Conservation (phyloP, 1,140 invertebrate species). For the Mya arenaria region DNA sequence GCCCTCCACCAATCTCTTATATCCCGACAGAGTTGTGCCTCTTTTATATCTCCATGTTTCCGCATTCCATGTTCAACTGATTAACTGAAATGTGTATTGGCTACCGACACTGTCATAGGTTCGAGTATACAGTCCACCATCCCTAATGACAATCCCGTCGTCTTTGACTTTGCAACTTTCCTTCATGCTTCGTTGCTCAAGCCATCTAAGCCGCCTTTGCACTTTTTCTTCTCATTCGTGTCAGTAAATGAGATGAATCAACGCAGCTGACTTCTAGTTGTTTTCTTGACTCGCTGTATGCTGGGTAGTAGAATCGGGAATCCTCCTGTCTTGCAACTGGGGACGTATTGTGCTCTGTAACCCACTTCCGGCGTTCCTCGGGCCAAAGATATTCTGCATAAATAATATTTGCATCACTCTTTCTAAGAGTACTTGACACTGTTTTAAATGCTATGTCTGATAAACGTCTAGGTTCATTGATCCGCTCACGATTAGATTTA, state of each 20-base stretch:
- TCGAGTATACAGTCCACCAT: constrained; percentile 42
- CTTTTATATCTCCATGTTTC: background rate
- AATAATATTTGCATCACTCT: background rate
- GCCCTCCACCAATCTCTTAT: constrained; percentile 11
- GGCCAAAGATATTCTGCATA: background rate
- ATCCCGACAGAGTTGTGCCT: background rate
- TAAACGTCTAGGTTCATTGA: background rate
- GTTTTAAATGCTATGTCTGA: background rate
- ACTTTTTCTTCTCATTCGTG: constrained; percentile 5
- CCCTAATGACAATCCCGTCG: constrained; percentile 27
- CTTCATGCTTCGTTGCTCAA: constrained; percentile 45
- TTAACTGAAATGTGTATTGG: constrained; percentile 19
- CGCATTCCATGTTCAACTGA: constrained; percentile 17
- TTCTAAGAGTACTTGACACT: background rate
- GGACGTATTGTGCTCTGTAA: background rate
- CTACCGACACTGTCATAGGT: constrained; percentile 41
- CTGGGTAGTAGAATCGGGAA: constrained; percentile 7
- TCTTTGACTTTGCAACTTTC: constrained; percentile 37
- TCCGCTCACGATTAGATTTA: background rate
- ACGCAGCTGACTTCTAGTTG: constrained; percentile 48
- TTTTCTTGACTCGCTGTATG: background rate
- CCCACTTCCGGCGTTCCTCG: background rate
- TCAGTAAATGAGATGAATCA: constrained; percentile 53
- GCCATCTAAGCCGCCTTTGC: constrained; percentile 48
- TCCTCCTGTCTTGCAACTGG: background rate